Conservation (phyloP, 2,888 invertebrate genomes). For the Trachelus tabidus region DNA sequence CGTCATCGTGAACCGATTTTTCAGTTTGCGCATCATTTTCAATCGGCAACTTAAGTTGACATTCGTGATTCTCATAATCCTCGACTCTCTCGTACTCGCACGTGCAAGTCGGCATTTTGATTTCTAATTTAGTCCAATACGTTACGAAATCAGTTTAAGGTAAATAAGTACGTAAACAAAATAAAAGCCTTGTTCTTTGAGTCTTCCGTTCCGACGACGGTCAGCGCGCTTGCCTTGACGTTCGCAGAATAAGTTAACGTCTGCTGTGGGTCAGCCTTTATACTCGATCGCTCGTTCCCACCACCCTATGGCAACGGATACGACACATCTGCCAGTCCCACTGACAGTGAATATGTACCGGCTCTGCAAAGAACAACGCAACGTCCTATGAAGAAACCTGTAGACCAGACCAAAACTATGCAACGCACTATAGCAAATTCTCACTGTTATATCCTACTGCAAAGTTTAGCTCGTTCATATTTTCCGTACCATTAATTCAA, state of each 20-base stretch:
- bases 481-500: neutral
- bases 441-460: neutral
- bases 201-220: neutral
- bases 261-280: neutral
- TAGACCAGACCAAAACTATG: neutral
- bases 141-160: neutral
- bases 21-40: slow-evolving; percentile 17
- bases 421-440: neutral
- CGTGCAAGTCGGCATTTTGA: slow-evolving; percentile 52
- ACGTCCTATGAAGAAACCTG: neutral
- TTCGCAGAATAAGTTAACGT: slow-evolving; percentile 1
- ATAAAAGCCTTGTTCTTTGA: neutral
- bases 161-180: neutral
- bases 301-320: neutral
- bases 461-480: neutral
- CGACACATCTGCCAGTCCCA: neutral
- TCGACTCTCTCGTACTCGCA: slow-evolving; percentile 38
- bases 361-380: neutral
- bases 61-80: slow-evolving; percentile 38
- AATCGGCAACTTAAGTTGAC: slow-evolving; percentile 36
- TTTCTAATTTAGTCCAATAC: neutral
- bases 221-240: neutral
- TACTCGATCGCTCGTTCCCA: slow-evolving; percentile 4
- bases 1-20: slow-evolving; percentile 18
- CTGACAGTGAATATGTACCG: neutral